These are phyloP conservation scores for Nyctereutes procyonoides DNA, from an alignment of 2,113 vertebrate species.

Conservation along the genomic window DNA sequence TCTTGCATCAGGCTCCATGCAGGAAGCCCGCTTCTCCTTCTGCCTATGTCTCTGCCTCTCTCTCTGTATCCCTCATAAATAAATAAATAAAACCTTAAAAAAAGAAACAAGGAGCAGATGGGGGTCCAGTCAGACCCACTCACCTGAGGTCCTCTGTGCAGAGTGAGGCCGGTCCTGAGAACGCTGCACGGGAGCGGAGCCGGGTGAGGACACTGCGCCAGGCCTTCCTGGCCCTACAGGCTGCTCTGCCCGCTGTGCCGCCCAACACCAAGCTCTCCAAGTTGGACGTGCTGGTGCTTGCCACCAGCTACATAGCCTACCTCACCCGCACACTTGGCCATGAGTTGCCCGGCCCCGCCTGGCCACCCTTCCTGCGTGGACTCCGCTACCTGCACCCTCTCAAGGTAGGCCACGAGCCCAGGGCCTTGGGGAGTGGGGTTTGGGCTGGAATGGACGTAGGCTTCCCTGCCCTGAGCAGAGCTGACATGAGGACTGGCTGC, in stretches of 20 bases:
- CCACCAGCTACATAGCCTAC: slow-evolving; percentile 93
- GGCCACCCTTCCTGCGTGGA: slow-evolving; percentile 76
- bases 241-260: slow-evolving; percentile 90
- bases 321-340: slow-evolving; percentile 89
- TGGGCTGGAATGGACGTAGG: not conserved
- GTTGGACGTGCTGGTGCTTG: slow-evolving; percentile 92
- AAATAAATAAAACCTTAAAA: no score
- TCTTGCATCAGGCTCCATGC: no score
- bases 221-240: slow-evolving; percentile 93
- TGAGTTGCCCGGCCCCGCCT: slow-evolving; percentile 72
- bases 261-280: slow-evolving; percentile 93
- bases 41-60: no score
- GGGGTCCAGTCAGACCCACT: not conserved
- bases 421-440: not conserved
- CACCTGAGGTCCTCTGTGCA: slow-evolving; percentile 48
- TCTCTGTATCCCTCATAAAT: no score
- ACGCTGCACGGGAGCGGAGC: slow-evolving; percentile 88
- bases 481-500: not conserved
- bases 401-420: slow-evolving; percentile 85
- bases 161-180: slow-evolving; percentile 87
- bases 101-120: rapidly evolving
- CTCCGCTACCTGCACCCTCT: slow-evolving; percentile 90
- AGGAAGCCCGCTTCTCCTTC: no score
- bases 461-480: not conserved
- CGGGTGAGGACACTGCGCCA: slow-evolving; percentile 89